Percentiles rank a stretch among this genome's conserved stretches.
phyloP scores from a whole-genome alignment of 2,113 vertebrate species.

The Lagenorhynchus albirostris region DNA sequence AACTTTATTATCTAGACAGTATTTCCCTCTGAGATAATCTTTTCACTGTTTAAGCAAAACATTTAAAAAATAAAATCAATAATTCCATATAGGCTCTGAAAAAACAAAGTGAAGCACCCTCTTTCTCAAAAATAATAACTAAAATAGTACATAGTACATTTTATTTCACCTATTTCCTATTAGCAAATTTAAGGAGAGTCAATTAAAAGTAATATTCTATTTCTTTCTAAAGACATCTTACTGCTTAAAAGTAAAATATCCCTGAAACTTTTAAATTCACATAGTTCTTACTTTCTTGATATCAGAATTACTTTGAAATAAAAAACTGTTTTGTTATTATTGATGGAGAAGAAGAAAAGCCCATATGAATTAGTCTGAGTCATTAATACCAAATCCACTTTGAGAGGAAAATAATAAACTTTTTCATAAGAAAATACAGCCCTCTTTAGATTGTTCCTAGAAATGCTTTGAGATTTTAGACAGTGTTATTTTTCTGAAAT shows the following conservation, averaged over 20 bases:
- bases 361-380: neutral
- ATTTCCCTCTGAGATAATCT: neutral
- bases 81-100: neutral
- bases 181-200: too few relatives aligned
- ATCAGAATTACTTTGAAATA: slow-evolving; percentile 23
- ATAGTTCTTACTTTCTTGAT: neutral
- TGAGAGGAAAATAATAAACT: slow-evolving; percentile 24
- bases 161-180: too few relatives aligned
- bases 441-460: neutral
- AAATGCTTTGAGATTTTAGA: slow-evolving; percentile 27
- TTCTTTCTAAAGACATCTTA: neutral
- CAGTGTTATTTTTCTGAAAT: slow-evolving; percentile 6
- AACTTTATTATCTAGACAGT: neutral
- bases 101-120: neutral
- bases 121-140: neutral
- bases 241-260: slow-evolving; percentile 11
- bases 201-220: too few relatives aligned
- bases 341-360: neutral
- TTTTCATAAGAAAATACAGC: neutral
- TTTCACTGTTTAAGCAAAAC: neutral
- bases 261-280: neutral
- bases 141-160: neutral
- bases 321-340: neutral
- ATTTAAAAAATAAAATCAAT: neutral
- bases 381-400: neutral